Base-by-base conservation (phyloP, 2,113 vertebrate species). In the Climacteris rufus region DNA sequence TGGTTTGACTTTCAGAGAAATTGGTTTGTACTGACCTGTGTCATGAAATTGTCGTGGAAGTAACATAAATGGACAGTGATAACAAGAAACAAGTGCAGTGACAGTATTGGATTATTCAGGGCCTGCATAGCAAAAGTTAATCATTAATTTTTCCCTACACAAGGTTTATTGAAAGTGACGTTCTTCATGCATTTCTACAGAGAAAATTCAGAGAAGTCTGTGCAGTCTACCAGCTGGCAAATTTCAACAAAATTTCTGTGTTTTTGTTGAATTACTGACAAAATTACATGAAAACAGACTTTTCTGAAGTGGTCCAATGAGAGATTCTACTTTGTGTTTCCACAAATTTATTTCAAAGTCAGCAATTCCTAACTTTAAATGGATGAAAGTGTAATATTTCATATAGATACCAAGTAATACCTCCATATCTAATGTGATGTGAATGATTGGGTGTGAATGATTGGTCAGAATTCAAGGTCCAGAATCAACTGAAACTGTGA, bases 361-460 rank as follows among this genome's bases (percentile, higher is more conserved):
- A 78, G 18, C 33, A 80, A 3, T 61, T 77, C 11, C 49, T 56
- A 21, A 76, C 19, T 53, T 63, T 22, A 53, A 47, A 28, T 35
- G 25, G 22, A 7, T 53, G 27, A 54, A 70, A 70, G 19, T 28
- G 47, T 33, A 33, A 8, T 56, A 25, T 87, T 84, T 79, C 76
- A 9, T 65, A 13, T 3, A 40, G 31, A 25, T 56, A 60, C 19
- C 64, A 72, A n/a, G 40, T 39, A 40, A 20, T 35, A 22, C 17
- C n/a, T 45, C 33, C 6, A 1, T 53, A 13, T 57, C 10, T 35
- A n/a, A 6, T 0, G 4, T 57, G 60, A 17, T 45, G 10, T 7
- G 60, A 53, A 9, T 40, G 35, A 21, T 35, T 30, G 53, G n/a
- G 57, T 63, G 66, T 60, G 57, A 64, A 63, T 60, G 57, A 64